phyloP scores from a whole-genome alignment of 2,113 vertebrate species.

The Ceyx cyanopectus region DNA sequence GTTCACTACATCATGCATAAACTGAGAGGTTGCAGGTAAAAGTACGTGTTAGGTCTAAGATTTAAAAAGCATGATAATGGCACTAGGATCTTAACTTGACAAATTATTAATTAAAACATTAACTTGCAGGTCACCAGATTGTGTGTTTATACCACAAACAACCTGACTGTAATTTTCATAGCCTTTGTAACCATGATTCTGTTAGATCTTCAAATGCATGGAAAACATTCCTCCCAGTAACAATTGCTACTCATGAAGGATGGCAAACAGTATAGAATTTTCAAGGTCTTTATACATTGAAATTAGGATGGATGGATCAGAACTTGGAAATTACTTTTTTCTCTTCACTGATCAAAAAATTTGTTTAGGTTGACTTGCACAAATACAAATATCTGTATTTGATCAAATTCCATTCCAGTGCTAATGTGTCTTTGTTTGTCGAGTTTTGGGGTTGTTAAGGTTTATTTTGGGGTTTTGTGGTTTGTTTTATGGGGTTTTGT shows the following conservation, averaged over 20 bases:
- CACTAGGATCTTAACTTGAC: not conserved
- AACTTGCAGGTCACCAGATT: not conserved
- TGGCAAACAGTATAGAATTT: not conserved
- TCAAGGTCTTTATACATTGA: not conserved
- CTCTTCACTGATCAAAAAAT: not conserved
- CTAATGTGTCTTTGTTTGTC: not conserved
- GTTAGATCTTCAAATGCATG: not conserved
- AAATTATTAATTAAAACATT: not conserved
- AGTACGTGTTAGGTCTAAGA: not conserved
- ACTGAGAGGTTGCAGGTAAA: not conserved
- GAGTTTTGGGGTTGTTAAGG: rapidly evolving
- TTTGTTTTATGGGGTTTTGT: not conserved
- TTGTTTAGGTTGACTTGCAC: not conserved
- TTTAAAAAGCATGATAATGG: not conserved
- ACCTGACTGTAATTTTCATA: not conserved
- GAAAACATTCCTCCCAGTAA: not conserved
- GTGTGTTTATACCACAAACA: not conserved
- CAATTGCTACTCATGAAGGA: not conserved
- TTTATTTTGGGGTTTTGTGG: not conserved
- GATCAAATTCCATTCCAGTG: not conserved
- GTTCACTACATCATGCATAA: not conserved
- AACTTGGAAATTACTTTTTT: not conserved
- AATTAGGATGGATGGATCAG: not conserved
- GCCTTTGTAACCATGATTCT: not conserved
- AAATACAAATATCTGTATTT: not conserved